A percentile compares a stretch with the other conserved stretches of the same genome.
These are phyloP conservation scores for Acanthurus tractus DNA, from an alignment of 2,797 vertebrate genomes.

Conservation along the genomic window DNA sequence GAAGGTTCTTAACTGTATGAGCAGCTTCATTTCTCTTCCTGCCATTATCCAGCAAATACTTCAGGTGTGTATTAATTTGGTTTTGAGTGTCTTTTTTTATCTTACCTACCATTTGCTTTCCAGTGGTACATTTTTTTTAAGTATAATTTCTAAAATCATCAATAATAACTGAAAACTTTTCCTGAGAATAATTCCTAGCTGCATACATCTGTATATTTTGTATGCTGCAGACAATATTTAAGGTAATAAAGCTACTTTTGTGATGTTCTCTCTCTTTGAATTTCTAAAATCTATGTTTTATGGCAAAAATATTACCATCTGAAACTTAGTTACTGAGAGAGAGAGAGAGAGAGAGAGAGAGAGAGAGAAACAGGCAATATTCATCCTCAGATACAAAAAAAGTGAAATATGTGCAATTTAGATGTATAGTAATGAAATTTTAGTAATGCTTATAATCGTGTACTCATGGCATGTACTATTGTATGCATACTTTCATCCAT, in stretches of 20 bases:
- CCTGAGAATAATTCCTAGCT: too few species aligned
- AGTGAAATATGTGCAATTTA: background rate
- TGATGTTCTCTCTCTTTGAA: background rate
- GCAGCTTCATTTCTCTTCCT: conserved; percentile 93
- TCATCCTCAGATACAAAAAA: too few species aligned
- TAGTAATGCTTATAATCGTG: background rate
- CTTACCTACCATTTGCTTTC: background rate
- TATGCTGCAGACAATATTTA: background rate
- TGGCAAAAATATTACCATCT: too few species aligned
- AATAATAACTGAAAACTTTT: too few species aligned
- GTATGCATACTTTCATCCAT: conserved; percentile 18
- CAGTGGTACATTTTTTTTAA: background rate
- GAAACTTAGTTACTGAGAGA: too few species aligned
- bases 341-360: too few species aligned
- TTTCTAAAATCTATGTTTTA: too few species aligned
- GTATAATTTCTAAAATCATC: too few species aligned
- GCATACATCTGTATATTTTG: too few species aligned
- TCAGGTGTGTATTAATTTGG: conserved; percentile 82
- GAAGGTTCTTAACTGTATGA: conserved; percentile 97
- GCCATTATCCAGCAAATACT: conserved; percentile 95
- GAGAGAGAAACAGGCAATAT: too few species aligned
- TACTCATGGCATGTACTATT: background rate
- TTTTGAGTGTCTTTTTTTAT: background rate
- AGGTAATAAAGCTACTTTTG: background rate
- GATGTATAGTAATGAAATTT: background rate